Conservation (phyloP, 2,797 vertebrate species). For the Urocyon cinereoargenteus region DNA sequence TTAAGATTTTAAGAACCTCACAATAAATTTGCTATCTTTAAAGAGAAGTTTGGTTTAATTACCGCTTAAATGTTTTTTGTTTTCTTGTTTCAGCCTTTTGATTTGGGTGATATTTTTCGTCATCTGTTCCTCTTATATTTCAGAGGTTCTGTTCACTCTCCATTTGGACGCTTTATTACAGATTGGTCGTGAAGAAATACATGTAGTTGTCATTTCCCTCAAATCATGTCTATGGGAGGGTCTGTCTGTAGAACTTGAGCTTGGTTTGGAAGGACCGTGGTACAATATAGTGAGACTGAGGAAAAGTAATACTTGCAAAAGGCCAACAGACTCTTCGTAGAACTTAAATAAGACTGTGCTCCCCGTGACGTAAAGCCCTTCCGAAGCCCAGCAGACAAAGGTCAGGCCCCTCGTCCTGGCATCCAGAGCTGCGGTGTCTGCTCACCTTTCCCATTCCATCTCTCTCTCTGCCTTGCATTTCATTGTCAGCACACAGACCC, state of each 20-base stretch:
- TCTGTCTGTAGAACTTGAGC: background rate
- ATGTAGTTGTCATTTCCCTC: background rate
- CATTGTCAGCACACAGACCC: background rate
- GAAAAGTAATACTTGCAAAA: background rate
- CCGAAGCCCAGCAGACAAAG: background rate
- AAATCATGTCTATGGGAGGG: background rate
- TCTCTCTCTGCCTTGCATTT: background rate
- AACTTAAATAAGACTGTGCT: background rate
- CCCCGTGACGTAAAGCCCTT: background rate
- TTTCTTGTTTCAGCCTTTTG: constrained; percentile 42
- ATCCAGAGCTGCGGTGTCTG: background rate
- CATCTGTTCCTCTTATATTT: background rate
- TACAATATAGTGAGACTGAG: background rate
- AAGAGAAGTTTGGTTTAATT: background rate
- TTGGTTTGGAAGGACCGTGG: background rate
- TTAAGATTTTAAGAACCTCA: constrained; percentile 10
- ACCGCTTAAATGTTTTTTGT: background rate
- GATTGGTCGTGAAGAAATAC: background rate
- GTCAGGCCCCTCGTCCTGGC: background rate
- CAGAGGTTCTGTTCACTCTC: background rate
- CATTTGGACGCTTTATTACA: background rate
- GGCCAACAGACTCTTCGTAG: background rate
- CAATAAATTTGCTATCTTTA: background rate
- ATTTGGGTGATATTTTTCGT: background rate
- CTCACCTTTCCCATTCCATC: background rate